These are phyloP conservation scores for Parnassius orleans DNA, from an alignment of 2,888 invertebrate genomes.

Conservation along the genomic window DNA sequence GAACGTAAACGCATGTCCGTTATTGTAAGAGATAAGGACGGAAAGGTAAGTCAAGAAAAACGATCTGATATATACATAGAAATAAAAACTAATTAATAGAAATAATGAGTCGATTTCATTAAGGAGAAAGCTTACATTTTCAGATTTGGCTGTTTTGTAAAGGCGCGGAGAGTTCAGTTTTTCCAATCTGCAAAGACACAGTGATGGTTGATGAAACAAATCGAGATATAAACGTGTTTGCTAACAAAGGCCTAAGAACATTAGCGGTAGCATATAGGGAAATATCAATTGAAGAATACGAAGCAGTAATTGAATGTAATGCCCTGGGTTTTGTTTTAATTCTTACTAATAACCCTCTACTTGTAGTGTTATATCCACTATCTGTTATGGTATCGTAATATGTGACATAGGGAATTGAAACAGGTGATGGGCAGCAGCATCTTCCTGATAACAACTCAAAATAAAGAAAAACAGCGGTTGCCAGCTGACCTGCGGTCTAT, in stretches of 20 bases:
- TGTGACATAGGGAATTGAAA: no score
- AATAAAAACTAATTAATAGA: background rate
- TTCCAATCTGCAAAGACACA: constrained; percentile 82
- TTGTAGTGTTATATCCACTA: no score
- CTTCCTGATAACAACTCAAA: no score
- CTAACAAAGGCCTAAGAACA: constrained; percentile 88
- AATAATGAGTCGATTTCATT: constrained; percentile 5
- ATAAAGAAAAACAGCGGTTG: no score
- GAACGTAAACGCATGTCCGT: constrained; percentile 96
- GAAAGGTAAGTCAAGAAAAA: constrained; percentile 59
- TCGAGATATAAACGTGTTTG: constrained; percentile 78
- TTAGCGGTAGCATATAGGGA: constrained; percentile 88
- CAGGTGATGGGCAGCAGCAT: no score
- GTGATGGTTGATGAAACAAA: constrained; percentile 69
- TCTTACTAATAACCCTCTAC: no score
- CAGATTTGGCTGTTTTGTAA: constrained; percentile 88
- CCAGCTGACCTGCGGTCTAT: no score
- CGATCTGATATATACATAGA: background rate
- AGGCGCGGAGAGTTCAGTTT: constrained; percentile 90
- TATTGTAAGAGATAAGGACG: constrained; percentile 85
- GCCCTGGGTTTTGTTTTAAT: constrained; percentile 16
- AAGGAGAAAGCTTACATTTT: constrained; percentile 26
- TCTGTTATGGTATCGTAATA: no score
- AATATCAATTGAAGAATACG: constrained; percentile 85
- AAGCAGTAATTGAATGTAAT: constrained; percentile 76